Evolutionary conservation across 2,797 vertebrate species (phyloP), one percentile per base, ranked within the genome.

Genomic region (Pseudochromis fuscus): DNA sequence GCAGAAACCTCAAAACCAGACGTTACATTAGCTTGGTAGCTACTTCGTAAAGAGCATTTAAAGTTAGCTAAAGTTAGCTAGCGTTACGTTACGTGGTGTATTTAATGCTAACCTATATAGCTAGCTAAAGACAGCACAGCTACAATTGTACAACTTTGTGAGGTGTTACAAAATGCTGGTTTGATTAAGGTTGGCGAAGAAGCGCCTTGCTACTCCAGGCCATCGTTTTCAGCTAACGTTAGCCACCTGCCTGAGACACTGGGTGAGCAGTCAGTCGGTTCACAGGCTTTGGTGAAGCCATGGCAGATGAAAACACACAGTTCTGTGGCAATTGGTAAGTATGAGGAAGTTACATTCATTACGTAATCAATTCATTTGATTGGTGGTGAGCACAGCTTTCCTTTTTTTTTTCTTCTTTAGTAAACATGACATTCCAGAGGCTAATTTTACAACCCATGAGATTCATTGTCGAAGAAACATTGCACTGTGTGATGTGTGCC

Each of bases 391-490:
- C 7, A 51, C 5, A 4, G 10, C 21, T 52, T 25, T 62, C 61
- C 88, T 60, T 60, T 0, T 25, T 6, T 18, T 12, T 46, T 12
- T 27, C 24, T 38, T 56, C 18, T 77, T 89, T 79, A 99, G 98
- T 93, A 96, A 97, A 89, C 97, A 95, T 83, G 94, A 97, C 37
- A 96, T 99, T 79, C 96, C 96, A n/a, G 92, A 94, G 71, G 94
- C 93, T 10, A 99, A 98, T 75, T 98, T 98, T 75, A 96, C 96
- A 24, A 97, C 96, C 35, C 98, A 99, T 8, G 98, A 99, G 88
- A 96, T 98, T 86, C 97, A 99, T 91, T 99, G 98, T 76, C 91
- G 93, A 18, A 94, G 97, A 64, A 99, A 99, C 62, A 96, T 99
- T 0, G 93, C 94, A 12, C 84, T 98, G 0, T 99, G 98, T 59